Evolutionary conservation across 2,888 invertebrate species (phyloP), one percentile per base, ranked within the genome.

Genomic region (Ganaspis brasiliensis): DNA sequence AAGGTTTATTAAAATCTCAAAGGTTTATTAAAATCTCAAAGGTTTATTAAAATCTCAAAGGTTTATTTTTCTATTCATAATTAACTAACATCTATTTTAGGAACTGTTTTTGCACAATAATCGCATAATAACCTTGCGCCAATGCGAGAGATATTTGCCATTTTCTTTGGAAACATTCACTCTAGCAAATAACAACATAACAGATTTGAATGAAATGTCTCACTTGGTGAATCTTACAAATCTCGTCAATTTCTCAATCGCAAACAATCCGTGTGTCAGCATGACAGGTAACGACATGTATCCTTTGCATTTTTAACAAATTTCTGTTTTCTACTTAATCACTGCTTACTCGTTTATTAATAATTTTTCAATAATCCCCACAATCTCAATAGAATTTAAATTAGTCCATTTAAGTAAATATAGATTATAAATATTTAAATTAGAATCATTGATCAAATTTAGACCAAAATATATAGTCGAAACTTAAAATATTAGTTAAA

Each of bases 61-160:
- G n/a, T n/a, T n/a, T n/a, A n/a, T n/a, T n/a, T n/a, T n/a, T n/a
- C n/a, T n/a, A n/a, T n/a, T n/a, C n/a, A n/a, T 74, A 16, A 73
- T 49, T 14, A 63, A 63, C 61, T 79, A 73, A 73, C 71, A 52
- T 75, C 67, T 79, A 89, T 90, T 84, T 75, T 92, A 98, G 97
- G 96, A 97, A 87, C 92, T 98, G 77, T 94, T 95, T 88, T 92
- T 98, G 78, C 97, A 98, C 92, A 95, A 96, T 80, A 98, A 98
- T 92, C 95, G 96, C 78, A 94, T 98, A 87, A 94, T 95, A 76
- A 96, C 96, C 89, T 92, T 98, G 76, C 94, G 95, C 49, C 96
- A 96, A 86, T 96, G 97, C 87, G 97, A 97, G 87, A 94, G 96
- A 81, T 96, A 96, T 91, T 92, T 98, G 80, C 97, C 98, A 0